phyloP scores from a whole-genome alignment of 2,113 vertebrate genomes.

The Athene cunicularia region DNA sequence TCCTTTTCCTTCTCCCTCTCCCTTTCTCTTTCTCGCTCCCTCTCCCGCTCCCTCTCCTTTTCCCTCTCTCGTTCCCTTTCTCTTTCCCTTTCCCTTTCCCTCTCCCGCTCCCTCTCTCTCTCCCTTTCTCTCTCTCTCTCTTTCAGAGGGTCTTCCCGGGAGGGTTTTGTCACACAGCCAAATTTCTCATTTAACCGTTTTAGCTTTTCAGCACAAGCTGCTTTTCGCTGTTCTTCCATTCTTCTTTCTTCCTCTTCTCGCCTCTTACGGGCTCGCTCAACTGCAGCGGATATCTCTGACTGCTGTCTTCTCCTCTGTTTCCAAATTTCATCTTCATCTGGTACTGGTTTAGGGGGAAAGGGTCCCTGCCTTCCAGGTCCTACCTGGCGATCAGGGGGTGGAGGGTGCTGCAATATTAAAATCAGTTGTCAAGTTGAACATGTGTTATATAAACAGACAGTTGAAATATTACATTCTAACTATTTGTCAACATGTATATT shows the following conservation, averaged over 20 bases:
- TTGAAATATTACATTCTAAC: not conserved
- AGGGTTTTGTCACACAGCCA: slow-evolving; percentile 78
- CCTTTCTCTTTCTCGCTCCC: slow-evolving; percentile 15
- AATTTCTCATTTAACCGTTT: slow-evolving; percentile 96
- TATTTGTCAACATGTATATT: not conserved
- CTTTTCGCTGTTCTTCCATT: slow-evolving; percentile 96
- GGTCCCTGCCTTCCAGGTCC: slow-evolving; percentile 73
- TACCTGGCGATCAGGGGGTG: slow-evolving; percentile 76
- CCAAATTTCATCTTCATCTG: slow-evolving; percentile 95
- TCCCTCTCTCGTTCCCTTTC: slow-evolving; percentile 45
- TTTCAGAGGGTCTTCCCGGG: slow-evolving; percentile 73
- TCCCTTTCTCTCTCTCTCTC: slow-evolving; percentile 69
- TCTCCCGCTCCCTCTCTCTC: slow-evolving; percentile 45
- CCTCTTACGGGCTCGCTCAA: slow-evolving; percentile 91
- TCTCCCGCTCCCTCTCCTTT: not conserved
- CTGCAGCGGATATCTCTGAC: slow-evolving; percentile 90
- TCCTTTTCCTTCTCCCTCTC: not conserved
- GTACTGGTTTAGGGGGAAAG: slow-evolving; percentile 74
- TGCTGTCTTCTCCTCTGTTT: slow-evolving; percentile 93
- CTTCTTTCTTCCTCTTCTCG: slow-evolving; percentile 95
- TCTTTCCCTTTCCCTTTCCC: slow-evolving; percentile 35
- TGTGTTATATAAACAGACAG: not conserved
- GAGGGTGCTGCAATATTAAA: slow-evolving; percentile 74
- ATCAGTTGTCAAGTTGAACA: not conserved
- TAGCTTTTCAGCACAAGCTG: slow-evolving; percentile 95